Conservation (phyloP, 2,888 invertebrate species). For the Epinotia nisella region DNA sequence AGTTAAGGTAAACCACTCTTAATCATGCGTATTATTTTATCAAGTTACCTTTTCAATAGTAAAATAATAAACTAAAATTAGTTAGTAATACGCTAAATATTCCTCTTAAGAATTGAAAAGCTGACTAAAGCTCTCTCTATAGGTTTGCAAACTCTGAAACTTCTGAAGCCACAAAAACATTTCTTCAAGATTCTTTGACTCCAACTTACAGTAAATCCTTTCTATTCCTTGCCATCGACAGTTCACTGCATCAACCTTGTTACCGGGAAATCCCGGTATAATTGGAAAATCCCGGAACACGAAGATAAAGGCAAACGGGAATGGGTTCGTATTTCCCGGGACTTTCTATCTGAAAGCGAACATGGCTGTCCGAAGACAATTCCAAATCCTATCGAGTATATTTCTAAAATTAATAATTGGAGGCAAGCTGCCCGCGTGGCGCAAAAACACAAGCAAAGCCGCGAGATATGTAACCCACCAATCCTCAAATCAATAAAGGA, state of each 20-base stretch:
- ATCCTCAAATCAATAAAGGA: too few species aligned
- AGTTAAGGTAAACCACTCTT: too few species aligned
- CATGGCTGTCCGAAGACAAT: background rate
- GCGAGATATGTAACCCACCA: too few species aligned
- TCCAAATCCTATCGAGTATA: background rate
- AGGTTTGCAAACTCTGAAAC: background rate
- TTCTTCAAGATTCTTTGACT: constrained; percentile 1
- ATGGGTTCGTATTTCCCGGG: background rate
- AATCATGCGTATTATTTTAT: too few species aligned
- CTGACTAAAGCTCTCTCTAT: too few species aligned
- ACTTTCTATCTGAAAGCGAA: background rate
- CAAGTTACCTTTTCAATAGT: too few species aligned
- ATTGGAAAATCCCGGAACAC: constrained; percentile 42
- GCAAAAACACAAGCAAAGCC: background rate
- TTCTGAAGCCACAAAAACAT: background rate
- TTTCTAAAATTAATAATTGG: background rate
- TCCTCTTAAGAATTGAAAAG: too few species aligned
- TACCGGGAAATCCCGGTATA: constrained; percentile 39
- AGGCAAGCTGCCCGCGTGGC: too few species aligned
- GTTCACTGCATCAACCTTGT: constrained; percentile 18
- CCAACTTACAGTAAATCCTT: background rate
- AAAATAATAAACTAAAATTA: too few species aligned
- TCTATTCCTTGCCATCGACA: background rate
- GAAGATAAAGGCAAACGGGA: background rate
- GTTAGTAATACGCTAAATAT: too few species aligned